Evolutionary conservation across 35 echinoderm and acorn worm species (phyloP), one percentile per base, ranked within the genome.

Genomic region (Acanthaster planci): DNA sequence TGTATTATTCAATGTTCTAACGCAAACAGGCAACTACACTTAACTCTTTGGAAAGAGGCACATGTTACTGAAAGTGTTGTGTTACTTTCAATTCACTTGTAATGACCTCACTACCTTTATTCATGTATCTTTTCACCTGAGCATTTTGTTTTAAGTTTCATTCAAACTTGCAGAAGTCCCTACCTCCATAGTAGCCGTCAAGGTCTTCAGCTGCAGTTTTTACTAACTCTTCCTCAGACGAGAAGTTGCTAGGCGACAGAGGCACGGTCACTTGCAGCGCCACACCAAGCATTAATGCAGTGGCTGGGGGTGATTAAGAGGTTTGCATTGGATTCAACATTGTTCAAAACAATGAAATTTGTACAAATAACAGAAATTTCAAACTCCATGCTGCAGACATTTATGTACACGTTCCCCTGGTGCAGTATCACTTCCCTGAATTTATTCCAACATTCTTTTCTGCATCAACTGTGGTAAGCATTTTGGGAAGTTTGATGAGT

Each of bases 121-220:
- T 19, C 6, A 12, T 38, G 5, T 7, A 7, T 8, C 10, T 12
- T 79, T 79, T 40, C 77, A 36, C 8, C 17, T 10, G 34, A 15
- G 8, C 34, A 10, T 10, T 10, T 77, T 77, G 10, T 21, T 17
- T 14, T 12, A 10, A 37, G 2, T 29, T 3, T n/a, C 5, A 78
- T 2, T 35, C 2, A 40, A 78, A 4, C 77, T 78, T 17, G 18
- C 39, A 76, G 15, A 80, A 52, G 40, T 29, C 15, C 37, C 78
- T 76, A 97, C 94, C 94, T 80, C 85, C 94, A 93, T 90, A 97
- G 77, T 93, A 97, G 15, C 27, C 32, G 39, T 87, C 50, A 0
- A 77, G 80, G 15, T 88, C 68, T 76, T 97, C 94, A 1, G 94
- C 67, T 44, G 85, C 90, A 17, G 75, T 87, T 51, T 47, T 90